Evolutionary conservation across 2,113 vertebrate genomes (phyloP).

Genomic region (Corydoras maculifer): DNA sequence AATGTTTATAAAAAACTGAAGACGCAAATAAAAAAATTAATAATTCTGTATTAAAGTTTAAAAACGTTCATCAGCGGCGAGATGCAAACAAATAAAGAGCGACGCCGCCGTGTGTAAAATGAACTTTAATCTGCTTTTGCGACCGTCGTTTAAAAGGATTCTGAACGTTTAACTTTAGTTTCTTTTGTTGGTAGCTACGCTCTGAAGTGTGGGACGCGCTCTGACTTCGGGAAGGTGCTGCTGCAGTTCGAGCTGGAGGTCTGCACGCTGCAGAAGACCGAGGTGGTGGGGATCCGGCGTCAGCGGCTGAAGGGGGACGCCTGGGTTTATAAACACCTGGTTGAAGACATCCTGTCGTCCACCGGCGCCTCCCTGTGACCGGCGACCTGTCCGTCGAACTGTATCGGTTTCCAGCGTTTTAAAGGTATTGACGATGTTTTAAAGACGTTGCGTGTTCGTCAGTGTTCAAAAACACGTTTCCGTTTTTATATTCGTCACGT

Average conservation of each 20-base stretch:
- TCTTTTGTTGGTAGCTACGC: slow-evolving; percentile 69
- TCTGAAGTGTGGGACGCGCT: slow-evolving; percentile 81
- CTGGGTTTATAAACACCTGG: slow-evolving; percentile 92
- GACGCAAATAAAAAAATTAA: too few species aligned
- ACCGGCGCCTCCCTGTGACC: slow-evolving; percentile 59
- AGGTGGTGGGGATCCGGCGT: slow-evolving; percentile 77
- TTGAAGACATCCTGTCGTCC: slow-evolving; percentile 83
- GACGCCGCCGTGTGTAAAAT: too few species aligned
- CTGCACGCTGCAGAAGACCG: slow-evolving; percentile 74
- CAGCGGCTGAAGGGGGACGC: slow-evolving; percentile 89
- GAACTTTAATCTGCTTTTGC: too few species aligned
- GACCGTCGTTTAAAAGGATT: too few species aligned
- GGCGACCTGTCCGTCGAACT: not conserved
- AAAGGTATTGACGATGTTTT: not conserved
- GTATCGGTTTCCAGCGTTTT: not conserved
- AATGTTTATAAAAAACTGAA: too few species aligned
- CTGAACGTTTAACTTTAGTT: too few species aligned
- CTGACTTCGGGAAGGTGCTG: slow-evolving; percentile 83
- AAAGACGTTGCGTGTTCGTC: not conserved
- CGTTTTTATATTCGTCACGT: not conserved
- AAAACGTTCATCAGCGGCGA: too few species aligned
- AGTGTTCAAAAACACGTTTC: not conserved
- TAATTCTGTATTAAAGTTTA: too few species aligned
- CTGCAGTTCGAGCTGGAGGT: slow-evolving; percentile 92
- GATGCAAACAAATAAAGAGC: too few species aligned